Evolutionary conservation across 2,113 vertebrate species (phyloP).

Genomic region (Chamaetylas fuelleborni): DNA sequence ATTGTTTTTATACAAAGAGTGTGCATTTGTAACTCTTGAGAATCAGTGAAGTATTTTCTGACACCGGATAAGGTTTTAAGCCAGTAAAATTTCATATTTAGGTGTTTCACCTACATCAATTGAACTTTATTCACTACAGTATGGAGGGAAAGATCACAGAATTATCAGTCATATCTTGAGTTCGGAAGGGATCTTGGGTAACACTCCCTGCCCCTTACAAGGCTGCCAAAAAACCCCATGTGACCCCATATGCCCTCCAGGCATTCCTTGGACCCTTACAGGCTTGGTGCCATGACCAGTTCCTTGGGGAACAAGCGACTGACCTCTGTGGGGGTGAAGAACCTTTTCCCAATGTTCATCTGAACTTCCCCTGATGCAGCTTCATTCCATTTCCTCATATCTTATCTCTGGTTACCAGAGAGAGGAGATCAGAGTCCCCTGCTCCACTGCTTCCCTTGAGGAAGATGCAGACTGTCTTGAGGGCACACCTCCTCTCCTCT

Average conservation of each 20-base stretch:
- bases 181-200: neutral
- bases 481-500: too few relatives aligned
- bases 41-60: neutral
- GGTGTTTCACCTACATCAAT: neutral
- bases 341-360: neutral
- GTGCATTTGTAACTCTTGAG: neutral
- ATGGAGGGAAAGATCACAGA: neutral
- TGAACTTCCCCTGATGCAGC: neutral
- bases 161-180: neutral
- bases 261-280: neutral
- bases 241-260: fast-evolving
- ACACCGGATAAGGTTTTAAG: neutral
- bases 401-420: neutral
- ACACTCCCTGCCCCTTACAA: neutral
- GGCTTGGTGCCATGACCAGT: neutral
- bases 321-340: neutral
- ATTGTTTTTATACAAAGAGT: neutral
- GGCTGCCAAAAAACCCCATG: neutral
- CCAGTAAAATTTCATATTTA: neutral
- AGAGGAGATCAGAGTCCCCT: neutral
- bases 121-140: neutral
- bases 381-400: neutral
- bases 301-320: neutral
- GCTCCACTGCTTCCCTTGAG: fast-evolving
- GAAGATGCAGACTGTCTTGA: fast-evolving